A percentile compares a stretch with the other conserved stretches of the same genome.
Conservation (phyloP, 2,113 vertebrate species). For the Maylandia zebra region DNA sequence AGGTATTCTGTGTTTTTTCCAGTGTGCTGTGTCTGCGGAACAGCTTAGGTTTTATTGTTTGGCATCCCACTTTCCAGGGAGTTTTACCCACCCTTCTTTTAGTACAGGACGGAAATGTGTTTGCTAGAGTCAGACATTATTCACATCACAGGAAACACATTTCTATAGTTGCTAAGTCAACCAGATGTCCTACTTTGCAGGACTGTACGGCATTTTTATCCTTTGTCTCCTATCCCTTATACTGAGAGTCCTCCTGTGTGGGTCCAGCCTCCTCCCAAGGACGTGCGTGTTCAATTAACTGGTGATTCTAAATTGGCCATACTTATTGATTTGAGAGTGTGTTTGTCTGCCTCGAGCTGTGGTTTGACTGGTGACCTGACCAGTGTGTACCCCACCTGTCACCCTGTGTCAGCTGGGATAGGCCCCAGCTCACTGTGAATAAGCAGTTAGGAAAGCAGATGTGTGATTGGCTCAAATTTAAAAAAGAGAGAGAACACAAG, state of each 20-base stretch:
- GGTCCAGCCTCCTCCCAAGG: background rate
- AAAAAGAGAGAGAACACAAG: background rate
- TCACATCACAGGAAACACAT: background rate
- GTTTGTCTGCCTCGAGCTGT: background rate
- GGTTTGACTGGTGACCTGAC: background rate
- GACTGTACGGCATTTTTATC: background rate
- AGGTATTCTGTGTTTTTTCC: background rate
- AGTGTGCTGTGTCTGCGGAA: background rate
- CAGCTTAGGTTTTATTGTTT: background rate
- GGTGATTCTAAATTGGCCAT: background rate
- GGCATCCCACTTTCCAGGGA: background rate
- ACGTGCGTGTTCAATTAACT: background rate
- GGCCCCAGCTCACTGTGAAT: background rate
- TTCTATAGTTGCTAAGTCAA: background rate
- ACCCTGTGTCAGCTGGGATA: background rate
- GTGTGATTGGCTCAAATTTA: background rate
- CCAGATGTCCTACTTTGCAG: background rate
- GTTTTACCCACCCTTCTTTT: background rate
- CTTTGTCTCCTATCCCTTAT: background rate
- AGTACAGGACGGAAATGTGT: background rate
- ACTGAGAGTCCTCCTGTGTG: background rate
- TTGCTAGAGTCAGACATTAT: background rate
- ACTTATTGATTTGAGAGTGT: background rate
- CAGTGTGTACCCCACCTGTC: background rate
- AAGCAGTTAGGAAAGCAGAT: background rate